Base-by-base conservation (phyloP, 2,888 invertebrate genomes). In the Eurytoma californica region DNA sequence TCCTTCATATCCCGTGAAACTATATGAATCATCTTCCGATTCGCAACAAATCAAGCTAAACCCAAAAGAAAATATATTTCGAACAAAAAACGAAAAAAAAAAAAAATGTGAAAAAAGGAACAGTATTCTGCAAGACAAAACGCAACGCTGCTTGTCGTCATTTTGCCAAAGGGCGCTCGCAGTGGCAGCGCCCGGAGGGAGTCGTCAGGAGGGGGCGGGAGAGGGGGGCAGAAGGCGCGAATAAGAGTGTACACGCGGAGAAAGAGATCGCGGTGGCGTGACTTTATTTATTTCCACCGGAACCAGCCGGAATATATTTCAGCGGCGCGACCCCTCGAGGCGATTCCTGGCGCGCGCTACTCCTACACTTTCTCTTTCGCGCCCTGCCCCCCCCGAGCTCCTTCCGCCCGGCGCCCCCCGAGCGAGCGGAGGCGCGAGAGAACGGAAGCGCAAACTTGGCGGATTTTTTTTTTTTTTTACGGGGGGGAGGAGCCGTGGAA, bases 201-300 rank as follows among this genome's bases (percentile, higher is more conserved):
- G n/a, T 39, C 28, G 24, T 5, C 20, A 20, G 16, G 24, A 16
- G 53, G 16, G n/a, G 16, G 53, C 12, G 3, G n/a, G 12, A 3
- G 16, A 14, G 4, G 53, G 16, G n/a, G n/a, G 53, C 53, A 53
- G 53, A 53, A 53, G 47, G 65, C 47, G 61, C 57, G 65, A 58
- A 47, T 24, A 61, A 69, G 57, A n/a, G 57, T 55, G 76, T 75
- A 79, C 80, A 77, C 80, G 49, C 61, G 18, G 69, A 70, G 77
- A 77, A 60, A 75, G 73, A 67, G 65, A 51, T 68, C 79, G 81
- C 18, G 58, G 47, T 87, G 87, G 90, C 88, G 89, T 88, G 89
- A 89, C 88, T 90, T 90, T 90, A 90, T 90, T 90, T 90, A 90
- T 90, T 87, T 90, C 88, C 86, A 89, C 84, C 90, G 90, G 90